These are phyloP conservation scores for Archaeoteleia sp. DNA, from an alignment of 2,888 invertebrate genomes.

Conservation along the genomic window DNA sequence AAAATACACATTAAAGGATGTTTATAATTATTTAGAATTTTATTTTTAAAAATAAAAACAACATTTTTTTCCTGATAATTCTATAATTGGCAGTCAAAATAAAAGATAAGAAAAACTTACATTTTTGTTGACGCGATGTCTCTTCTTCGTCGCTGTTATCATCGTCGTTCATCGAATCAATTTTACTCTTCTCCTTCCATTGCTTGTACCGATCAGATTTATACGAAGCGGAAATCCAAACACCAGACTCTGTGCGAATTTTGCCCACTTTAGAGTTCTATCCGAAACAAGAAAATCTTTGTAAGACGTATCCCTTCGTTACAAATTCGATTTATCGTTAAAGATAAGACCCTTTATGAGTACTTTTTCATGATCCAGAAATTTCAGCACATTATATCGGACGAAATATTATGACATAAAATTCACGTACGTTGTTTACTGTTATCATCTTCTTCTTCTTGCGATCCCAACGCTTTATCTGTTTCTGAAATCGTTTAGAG, in stretches of 20 bases:
- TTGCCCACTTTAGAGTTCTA: constrained; percentile 81
- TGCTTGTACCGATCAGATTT: constrained; percentile 92
- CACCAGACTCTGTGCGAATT: constrained; percentile 96
- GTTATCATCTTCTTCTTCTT: constrained; percentile 96
- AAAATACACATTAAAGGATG: too few relatives aligned
- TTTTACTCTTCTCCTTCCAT: constrained; percentile 88
- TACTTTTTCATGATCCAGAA: not conserved
- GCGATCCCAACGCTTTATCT: constrained; percentile 91
- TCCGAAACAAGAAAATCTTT: constrained; percentile 38
- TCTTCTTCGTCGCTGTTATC: constrained; percentile 74
- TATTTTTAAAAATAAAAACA: too few relatives aligned
- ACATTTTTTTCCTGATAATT: too few relatives aligned
- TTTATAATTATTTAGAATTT: too few relatives aligned
- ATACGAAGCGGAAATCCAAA: constrained; percentile 94
- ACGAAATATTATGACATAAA: too few relatives aligned
- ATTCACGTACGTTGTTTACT: constrained; percentile 77
- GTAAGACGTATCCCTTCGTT: not conserved
- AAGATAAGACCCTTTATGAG: not conserved
- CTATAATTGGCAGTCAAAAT: too few relatives aligned
- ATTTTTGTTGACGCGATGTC: constrained; percentile 53
- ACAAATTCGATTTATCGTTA: not conserved
- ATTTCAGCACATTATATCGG: too few relatives aligned
- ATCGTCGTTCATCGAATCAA: constrained; percentile 73
- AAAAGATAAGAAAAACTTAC: constrained; percentile 58
- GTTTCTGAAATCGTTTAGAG: constrained; percentile 78